These are phyloP conservation scores for Lordiphosa clarofinis DNA, from an alignment of 1,140 invertebrate genomes.

Conservation along the genomic window DNA sequence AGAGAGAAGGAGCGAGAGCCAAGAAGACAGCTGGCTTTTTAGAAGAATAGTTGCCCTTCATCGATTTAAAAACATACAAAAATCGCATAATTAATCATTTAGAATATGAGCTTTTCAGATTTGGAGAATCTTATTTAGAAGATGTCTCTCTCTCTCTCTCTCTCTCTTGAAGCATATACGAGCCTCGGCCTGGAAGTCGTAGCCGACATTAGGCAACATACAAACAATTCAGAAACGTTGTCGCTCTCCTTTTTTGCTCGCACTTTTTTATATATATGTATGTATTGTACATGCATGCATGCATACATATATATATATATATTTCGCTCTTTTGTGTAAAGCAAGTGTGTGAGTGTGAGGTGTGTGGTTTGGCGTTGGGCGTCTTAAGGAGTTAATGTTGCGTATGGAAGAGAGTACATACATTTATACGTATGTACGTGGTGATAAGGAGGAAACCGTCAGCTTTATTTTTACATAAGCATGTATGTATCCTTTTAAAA, in stretches of 20 bases:
- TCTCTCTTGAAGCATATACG: constrained; percentile 4
- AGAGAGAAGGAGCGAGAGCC: constrained; percentile 21
- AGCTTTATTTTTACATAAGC: too few relatives aligned
- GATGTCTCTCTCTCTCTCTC: neutral
- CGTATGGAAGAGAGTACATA: neutral
- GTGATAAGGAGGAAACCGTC: too few relatives aligned
- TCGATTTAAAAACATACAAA: neutral
- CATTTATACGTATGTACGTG: too few relatives aligned
- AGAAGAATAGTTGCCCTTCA: constrained; percentile 13
- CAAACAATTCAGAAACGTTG: constrained; percentile 21
- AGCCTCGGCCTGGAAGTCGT: constrained; percentile 18
- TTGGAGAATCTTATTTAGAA: too few relatives aligned
- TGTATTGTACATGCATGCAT: constrained; percentile 7
- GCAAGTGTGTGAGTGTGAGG: neutral
- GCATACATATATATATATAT: constrained; percentile 1
- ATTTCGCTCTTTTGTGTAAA: constrained; percentile 4
- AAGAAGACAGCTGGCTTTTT: constrained; percentile 18
- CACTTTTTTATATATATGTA: constrained; percentile 2
- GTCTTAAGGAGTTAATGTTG: constrained; percentile 38
- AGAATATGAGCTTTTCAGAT: too few relatives aligned
- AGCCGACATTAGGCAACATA: constrained; percentile 28
- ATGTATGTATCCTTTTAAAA: too few relatives aligned
- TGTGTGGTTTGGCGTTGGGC: constrained; percentile 11
- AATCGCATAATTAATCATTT: neutral
- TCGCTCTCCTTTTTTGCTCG: constrained; percentile 24